phyloP scores from a whole-genome alignment of 2,888 invertebrate species.

The Drosophila cracens region DNA sequence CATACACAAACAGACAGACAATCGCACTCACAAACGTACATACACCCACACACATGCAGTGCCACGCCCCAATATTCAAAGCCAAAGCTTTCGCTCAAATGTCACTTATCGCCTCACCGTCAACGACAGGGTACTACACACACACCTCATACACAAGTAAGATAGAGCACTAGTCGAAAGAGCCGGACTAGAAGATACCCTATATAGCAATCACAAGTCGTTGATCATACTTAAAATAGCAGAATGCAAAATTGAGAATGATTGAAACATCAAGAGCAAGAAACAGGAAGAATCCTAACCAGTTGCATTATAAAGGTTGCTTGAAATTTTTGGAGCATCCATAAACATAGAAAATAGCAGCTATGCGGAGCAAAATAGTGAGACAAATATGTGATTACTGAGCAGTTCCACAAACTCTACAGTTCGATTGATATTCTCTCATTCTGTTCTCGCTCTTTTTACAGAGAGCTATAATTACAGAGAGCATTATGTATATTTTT shows the following conservation, averaged over 20 bases:
- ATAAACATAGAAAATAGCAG: background rate
- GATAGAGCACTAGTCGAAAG: background rate
- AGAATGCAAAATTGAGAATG: background rate
- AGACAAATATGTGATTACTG: background rate
- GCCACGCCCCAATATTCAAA: conserved; percentile 43
- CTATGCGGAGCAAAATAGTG: background rate
- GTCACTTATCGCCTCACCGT: conserved; percentile 66
- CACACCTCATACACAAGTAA: conserved; percentile 35
- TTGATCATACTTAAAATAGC: background rate
- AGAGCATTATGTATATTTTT: background rate
- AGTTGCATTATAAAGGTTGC: no score
- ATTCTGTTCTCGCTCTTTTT: background rate
- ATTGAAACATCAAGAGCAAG: background rate
- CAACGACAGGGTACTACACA: conserved; percentile 5
- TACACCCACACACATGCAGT: conserved; percentile 1
- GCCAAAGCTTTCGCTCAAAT: conserved; percentile 74
- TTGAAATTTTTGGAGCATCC: no score
- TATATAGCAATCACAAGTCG: background rate
- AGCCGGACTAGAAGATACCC: background rate
- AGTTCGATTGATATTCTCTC: background rate
- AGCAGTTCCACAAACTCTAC: background rate
- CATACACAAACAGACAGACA: conserved; percentile 5
- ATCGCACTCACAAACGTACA: background rate
- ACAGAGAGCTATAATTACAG: background rate
- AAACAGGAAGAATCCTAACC: background rate